A percentile compares a stretch with the other conserved stretches of the same genome.
phyloP scores from a whole-genome alignment of 1,140 invertebrate genomes.

The Penaeus japonicus region DNA sequence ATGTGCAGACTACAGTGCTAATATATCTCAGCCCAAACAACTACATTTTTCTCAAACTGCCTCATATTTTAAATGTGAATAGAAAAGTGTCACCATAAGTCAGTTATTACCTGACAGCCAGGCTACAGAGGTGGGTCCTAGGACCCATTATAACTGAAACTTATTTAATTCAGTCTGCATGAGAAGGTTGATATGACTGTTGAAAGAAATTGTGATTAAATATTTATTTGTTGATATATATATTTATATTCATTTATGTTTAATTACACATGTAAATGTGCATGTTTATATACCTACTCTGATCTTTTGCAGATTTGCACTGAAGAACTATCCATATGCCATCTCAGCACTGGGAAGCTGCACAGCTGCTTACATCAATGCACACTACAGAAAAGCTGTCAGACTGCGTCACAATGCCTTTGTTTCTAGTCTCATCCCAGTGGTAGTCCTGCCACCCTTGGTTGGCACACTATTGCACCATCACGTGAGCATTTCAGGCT shows the following conservation, averaged over 20 bases:
- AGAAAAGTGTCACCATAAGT: too few relatives aligned
- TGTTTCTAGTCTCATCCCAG: background rate
- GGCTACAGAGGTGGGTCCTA: too few relatives aligned
- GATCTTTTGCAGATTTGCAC: slow-evolving; percentile 22
- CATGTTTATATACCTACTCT: background rate
- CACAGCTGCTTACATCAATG: slow-evolving; percentile 32
- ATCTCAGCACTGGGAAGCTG: background rate
- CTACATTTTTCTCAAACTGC: too few relatives aligned
- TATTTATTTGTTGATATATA: background rate
- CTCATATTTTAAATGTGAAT: too few relatives aligned
- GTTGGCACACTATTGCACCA: slow-evolving; percentile 19
- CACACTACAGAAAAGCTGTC: slow-evolving; percentile 24
- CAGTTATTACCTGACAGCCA: too few relatives aligned
- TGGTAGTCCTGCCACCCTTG: slow-evolving; percentile 20
- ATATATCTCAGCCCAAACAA: too few relatives aligned
- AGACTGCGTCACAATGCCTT: slow-evolving; percentile 22
- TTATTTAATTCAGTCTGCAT: too few relatives aligned
- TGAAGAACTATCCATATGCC: slow-evolving; percentile 22
- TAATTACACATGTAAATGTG: background rate
- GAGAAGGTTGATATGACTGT: too few relatives aligned
- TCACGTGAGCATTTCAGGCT: background rate
- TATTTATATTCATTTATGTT: background rate
- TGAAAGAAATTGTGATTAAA: too few relatives aligned
- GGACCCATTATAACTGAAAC: too few relatives aligned
- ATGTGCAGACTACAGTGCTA: too few relatives aligned